Evolutionary conservation across 2,113 vertebrate genomes (phyloP), one percentile per base, ranked within the genome.

Genomic region (Malurus cyaneus): DNA sequence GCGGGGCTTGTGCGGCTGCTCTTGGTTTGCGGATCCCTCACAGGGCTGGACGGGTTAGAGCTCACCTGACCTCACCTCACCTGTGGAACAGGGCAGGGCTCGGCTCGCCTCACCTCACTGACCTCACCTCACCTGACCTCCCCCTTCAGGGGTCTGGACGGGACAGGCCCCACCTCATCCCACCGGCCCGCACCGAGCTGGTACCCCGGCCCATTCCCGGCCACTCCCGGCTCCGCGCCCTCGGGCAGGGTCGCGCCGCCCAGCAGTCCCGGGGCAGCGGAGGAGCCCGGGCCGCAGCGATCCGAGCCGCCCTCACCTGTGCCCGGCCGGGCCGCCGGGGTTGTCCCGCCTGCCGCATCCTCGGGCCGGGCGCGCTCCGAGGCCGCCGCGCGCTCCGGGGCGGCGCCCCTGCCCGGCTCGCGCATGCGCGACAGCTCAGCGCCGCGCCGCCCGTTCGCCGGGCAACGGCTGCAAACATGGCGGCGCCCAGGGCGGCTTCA

Each of bases 401-500:
- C 80, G 56, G 80, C 47, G 67, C 32, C 67, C 67, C 47, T 36
- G 32, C 20, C n/a, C 28, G 41, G 64, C n/a, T 16, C 12, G n/a
- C 69, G 86, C 79, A 44, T 18, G 70, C 41, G 42, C 61, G 1
- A 2, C 16, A 8, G 9, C 50, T 4, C 66, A 1, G 41, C 6
- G 2, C 29, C 42, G 26, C 42, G 0, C 50, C 24, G 3, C 64
- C 53, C 57, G 34, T 29, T 6, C 3, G 4, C 80, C 32, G 47
- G 59, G 64, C 64, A 42, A 19, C 21, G 8, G 26, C 32, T 12
- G 14, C 3, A 2, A 12, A 18, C 73, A 92, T 92, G 86, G 89
- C 86, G 28, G 44, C 50, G 4, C 19, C 32, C 3, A 0, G 0
- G 0, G 1, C 0, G 9, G 32, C 73, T 90, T 92, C 90, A 2